Percentiles rank a stretch among this genome's conserved stretches.
These are phyloP conservation scores for Lonchura striata DNA, from an alignment of 2,113 vertebrate genomes.

Conservation along the genomic window DNA sequence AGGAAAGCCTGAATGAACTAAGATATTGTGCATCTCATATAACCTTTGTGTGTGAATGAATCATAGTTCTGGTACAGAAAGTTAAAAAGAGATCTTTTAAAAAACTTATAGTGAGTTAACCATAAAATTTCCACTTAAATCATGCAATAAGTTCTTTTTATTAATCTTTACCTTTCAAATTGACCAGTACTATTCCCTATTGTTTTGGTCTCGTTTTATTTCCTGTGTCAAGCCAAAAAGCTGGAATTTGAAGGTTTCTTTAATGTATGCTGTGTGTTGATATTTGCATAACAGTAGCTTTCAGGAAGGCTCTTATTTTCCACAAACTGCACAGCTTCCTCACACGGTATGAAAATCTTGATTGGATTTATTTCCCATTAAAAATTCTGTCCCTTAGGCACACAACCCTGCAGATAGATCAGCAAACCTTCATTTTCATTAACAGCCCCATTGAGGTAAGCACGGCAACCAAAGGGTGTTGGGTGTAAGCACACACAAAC, in stretches of 20 bases:
- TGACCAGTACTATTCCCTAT: not conserved
- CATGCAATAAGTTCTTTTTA: not conserved
- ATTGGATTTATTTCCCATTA: not conserved
- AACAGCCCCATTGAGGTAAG: not conserved
- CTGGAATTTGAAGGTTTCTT: not conserved
- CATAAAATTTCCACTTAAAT: not conserved
- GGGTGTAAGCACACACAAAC: fast-evolving
- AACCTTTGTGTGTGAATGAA: constrained; percentile 49
- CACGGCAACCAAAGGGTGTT: not conserved
- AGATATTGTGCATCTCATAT: not conserved
- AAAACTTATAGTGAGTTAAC: not conserved
- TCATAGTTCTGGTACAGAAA: constrained; percentile 6
- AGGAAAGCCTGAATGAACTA: constrained; percentile 32
- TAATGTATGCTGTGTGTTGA: not conserved
- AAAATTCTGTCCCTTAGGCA: not conserved
- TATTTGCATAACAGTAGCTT: constrained; percentile 29
- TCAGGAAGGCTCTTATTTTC: constrained; percentile 5
- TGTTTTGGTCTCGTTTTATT: constrained; percentile 1
- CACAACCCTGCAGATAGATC: not conserved
- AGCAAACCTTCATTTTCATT: not conserved
- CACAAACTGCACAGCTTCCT: not conserved
- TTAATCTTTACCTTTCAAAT: constrained; percentile 14
- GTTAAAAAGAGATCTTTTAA: not conserved
- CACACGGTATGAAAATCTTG: not conserved
- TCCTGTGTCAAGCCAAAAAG: not conserved